These are phyloP conservation scores for Brenthis ino DNA, from an alignment of 2,888 invertebrate genomes.

Conservation along the genomic window DNA sequence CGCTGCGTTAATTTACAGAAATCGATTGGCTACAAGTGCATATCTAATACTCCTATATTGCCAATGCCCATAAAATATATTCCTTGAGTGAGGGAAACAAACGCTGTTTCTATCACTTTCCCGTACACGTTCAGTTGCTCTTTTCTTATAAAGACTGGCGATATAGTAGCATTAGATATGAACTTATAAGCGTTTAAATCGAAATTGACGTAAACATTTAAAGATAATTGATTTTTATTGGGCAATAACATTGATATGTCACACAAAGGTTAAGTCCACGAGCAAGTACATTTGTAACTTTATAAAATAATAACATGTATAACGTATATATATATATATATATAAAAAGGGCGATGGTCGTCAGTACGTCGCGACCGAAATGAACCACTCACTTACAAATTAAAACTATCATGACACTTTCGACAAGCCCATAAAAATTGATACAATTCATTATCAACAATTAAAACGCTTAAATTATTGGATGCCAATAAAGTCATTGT, in stretches of 20 bases:
- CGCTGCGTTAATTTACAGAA: too few species aligned
- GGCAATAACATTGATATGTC: slow-evolving; percentile 1
- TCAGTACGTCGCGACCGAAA: slow-evolving; percentile 1
- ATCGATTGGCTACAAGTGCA: too few species aligned
- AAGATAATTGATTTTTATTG: too few species aligned
- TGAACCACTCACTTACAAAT: slow-evolving; percentile 12
- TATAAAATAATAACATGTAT: slow-evolving; percentile 2
- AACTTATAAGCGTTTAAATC: too few species aligned
- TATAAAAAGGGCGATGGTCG: slow-evolving; percentile 4
- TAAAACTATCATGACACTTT: slow-evolving; percentile 15
- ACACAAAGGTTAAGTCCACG: neutral
- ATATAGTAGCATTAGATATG: too few species aligned
- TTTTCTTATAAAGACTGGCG: too few species aligned
- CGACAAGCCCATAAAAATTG: slow-evolving; percentile 18
- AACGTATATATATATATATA: neutral
- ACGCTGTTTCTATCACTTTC: too few species aligned
- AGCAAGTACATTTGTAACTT: slow-evolving; percentile 17
- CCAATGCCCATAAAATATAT: too few species aligned
- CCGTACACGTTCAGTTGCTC: too few species aligned
- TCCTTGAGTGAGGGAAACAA: too few species aligned
- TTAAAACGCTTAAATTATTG: slow-evolving; percentile 11
- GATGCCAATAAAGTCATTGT: slow-evolving; percentile 21
- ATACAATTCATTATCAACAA: slow-evolving; percentile 14
- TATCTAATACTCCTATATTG: too few species aligned
- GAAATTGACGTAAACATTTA: too few species aligned